Evolutionary conservation across 1,140 invertebrate species (phyloP), one percentile per base, ranked within the genome.

Genomic region (Drosophila baimaii): DNA sequence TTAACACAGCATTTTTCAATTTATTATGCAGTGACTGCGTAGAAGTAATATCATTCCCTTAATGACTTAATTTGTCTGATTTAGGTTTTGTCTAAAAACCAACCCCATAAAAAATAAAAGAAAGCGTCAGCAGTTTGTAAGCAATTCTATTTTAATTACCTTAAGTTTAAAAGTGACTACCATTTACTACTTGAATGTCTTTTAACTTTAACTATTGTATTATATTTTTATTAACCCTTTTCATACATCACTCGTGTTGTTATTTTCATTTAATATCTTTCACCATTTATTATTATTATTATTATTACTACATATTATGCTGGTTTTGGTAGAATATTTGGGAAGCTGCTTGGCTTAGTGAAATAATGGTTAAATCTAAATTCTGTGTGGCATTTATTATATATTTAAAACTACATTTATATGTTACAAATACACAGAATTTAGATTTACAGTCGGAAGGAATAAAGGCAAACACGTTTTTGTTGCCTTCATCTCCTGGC

Each of bases 251-350:
- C 23, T 31, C 15, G 27, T 52, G 8, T 29, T 41, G 33, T 29
- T 17, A 17, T 39, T 47, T 72, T 51, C 29, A 77, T 65, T 64
- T 31, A 6, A 46, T 64, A 63, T 56, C 41, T 64, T 76, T 69
- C 49, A 52, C 29, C 19, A 31, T 17, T 51, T 51, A 8, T 19
- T 29, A 29, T 10, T 33, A 52, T 21, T 33, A 33, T 33, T 49
- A 1, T 73, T n/a, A n/a, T n/a, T n/a, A n/a, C n/a, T n/a, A n/a
- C n/a, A n/a, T n/a, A n/a, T n/a, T 63, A 58, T 84, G 82, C 90
- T 91, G 90, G 90, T 91, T 90, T 82, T 91, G 90, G 90, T 91
- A 91, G 90, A 49, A 81, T 72, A 81, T 68, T 91, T 91, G 90
- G 83, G 90, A 90, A 91, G 90, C 90, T 91, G 88, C 80, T 83